A percentile compares a stretch with the other conserved stretches of the same genome.
These are phyloP conservation scores for Arizona elegans DNA, from an alignment of 2,113 vertebrate species.

Conservation along the genomic window DNA sequence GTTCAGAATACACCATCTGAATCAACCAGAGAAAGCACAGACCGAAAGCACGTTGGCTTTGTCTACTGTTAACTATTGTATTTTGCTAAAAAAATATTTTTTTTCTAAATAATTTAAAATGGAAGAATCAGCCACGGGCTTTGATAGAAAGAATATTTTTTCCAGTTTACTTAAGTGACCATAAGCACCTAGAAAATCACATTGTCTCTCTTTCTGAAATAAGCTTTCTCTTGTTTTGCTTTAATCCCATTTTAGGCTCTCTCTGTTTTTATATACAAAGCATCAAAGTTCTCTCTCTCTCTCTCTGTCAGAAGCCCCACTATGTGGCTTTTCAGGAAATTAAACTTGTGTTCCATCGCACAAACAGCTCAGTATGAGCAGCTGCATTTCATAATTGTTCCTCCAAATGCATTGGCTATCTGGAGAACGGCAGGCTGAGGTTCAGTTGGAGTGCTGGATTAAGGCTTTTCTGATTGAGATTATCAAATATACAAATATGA, in stretches of 20 bases:
- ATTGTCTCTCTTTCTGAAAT: not conserved
- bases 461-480: not conserved
- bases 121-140: not conserved
- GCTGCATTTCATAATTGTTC: not conserved
- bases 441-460: fast-evolving
- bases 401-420: not conserved
- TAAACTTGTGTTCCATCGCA: not conserved
- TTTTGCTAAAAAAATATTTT: not conserved
- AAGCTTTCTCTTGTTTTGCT: not conserved
- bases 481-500: fast-evolving
- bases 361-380: not conserved
- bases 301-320: not conserved
- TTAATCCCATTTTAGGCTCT: not conserved
- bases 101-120: not conserved
- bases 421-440: not conserved
- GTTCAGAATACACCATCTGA: not conserved
- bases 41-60: not conserved
- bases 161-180: not conserved
- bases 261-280: not conserved
- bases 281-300: not conserved
- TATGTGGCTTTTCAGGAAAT: constrained; percentile 23
- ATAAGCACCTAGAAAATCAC: not conserved
- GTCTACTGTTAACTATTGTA: not conserved
- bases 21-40: not conserved
- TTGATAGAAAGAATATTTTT: not conserved